Evolutionary conservation across 2,113 vertebrate genomes (phyloP).

Genomic region (Melanerpes aurifrons): DNA sequence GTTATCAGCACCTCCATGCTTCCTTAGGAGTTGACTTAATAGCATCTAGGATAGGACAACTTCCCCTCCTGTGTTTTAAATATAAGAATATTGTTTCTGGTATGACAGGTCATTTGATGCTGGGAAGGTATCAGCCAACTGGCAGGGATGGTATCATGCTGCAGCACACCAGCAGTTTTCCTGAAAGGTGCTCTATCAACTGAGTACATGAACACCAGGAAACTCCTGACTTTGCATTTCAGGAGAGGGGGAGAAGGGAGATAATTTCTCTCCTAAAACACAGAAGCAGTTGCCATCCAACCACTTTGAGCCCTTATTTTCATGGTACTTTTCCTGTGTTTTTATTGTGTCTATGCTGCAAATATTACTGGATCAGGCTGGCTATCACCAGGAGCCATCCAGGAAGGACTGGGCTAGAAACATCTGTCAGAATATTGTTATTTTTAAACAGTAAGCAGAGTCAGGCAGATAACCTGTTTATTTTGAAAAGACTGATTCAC

Average conservation of each 20-base stretch:
- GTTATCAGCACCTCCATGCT: not conserved
- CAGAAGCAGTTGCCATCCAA: not conserved
- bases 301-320: not conserved
- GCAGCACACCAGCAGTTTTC: not conserved
- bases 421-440: not conserved
- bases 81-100: not conserved
- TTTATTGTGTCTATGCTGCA: not conserved
- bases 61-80: not conserved
- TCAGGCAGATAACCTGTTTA: not conserved
- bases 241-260: not conserved
- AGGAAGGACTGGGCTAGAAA: not conserved
- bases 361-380: not conserved
- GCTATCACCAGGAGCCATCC: not conserved
- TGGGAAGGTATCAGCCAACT: not conserved
- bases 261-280: not conserved
- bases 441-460: not conserved
- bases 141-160: not conserved
- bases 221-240: not conserved
- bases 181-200: not conserved
- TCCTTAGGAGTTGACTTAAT: not conserved
- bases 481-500: not conserved
- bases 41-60: not conserved
- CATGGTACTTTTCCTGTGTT: not conserved
- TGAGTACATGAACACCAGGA: not conserved
- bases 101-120: not conserved